Percentiles rank a stretch among this genome's conserved stretches.
Conservation (phyloP, 2,797 vertebrate genomes). For the Sebastes vulpes region DNA sequence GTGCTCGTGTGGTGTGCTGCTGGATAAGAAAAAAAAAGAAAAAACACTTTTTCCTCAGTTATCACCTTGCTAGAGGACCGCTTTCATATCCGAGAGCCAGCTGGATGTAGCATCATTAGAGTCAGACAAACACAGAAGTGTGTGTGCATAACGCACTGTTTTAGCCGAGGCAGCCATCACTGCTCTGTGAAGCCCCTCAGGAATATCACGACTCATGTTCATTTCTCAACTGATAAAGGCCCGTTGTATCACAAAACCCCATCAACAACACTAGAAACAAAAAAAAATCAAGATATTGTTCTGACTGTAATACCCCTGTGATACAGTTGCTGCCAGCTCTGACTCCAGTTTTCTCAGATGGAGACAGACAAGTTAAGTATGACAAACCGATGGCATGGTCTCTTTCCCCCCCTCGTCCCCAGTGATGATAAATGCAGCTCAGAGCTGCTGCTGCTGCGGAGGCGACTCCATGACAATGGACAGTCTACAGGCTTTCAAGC, state of each 20-base stretch:
- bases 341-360: slow-evolving; percentile 52
- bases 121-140: slow-evolving; percentile 20
- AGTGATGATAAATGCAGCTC: slow-evolving; percentile 72
- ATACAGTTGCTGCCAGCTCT: slow-evolving; percentile 22
- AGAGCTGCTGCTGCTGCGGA: slow-evolving; percentile 60
- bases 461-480: slow-evolving; percentile 69
- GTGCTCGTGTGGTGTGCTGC: slow-evolving; percentile 20
- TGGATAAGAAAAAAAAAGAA: neutral
- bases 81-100: slow-evolving; percentile 25
- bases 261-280: slow-evolving; percentile 16
- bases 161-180: neutral
- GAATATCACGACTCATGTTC: neutral
- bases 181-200: neutral
- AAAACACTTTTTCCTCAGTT: neutral
- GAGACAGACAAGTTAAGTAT: slow-evolving; percentile 71
- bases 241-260: neutral
- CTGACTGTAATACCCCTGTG: slow-evolving; percentile 33
- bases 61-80: slow-evolving; percentile 34
- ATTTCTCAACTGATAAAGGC: slow-evolving; percentile 7
- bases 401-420: slow-evolving; percentile 42
- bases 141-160: slow-evolving; percentile 1
- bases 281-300: slow-evolving; percentile 16
- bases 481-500: slow-evolving; percentile 66
- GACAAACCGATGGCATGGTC: slow-evolving; percentile 69
- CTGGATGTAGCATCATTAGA: slow-evolving; percentile 35